Conservation (phyloP, 2,113 vertebrate species). For the Phaethornis superciliosus region DNA sequence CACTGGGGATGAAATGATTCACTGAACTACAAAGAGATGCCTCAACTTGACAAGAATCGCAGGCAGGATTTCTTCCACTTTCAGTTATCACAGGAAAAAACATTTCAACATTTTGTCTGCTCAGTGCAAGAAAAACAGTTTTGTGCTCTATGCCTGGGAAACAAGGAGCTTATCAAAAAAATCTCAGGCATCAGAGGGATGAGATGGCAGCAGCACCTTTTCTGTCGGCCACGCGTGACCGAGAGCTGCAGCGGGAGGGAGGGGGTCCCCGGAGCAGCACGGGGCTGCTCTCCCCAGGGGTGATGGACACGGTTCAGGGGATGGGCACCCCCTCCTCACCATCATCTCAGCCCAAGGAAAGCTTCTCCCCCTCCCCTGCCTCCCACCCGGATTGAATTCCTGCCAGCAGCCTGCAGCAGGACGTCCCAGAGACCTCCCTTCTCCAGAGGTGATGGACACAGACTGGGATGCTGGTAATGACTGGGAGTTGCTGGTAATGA, state of each 20-base stretch:
- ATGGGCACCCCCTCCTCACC: neutral
- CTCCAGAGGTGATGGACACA: too few species aligned
- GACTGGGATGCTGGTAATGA: too few species aligned
- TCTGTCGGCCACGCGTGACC: accelerated
- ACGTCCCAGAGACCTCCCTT: neutral
- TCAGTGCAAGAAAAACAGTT: conserved; percentile 34
- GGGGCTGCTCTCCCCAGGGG: neutral
- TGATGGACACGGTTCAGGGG: neutral
- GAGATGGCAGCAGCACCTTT: neutral
- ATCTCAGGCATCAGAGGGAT: conserved; percentile 23
- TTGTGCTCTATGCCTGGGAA: conserved; percentile 22
- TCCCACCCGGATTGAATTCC: neutral
- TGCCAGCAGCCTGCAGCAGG: neutral
- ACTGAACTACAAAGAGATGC: conserved; percentile 65
- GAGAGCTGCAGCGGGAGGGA: neutral
- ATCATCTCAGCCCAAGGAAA: neutral
- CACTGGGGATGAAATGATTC: conserved; percentile 55
- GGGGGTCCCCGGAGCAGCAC: neutral
- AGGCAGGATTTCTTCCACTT: conserved; percentile 52
- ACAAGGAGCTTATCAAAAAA: conserved; percentile 55
- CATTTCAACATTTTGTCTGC: conserved; percentile 65
- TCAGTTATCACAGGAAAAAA: conserved; percentile 58
- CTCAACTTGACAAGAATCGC: conserved; percentile 50
- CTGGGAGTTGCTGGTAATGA: neutral
- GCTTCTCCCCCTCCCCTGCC: neutral